Percentiles rank a stretch among this genome's conserved stretches.
These are phyloP conservation scores for Lophura nycthemera DNA, from an alignment of 2,113 vertebrate species.

Conservation along the genomic window DNA sequence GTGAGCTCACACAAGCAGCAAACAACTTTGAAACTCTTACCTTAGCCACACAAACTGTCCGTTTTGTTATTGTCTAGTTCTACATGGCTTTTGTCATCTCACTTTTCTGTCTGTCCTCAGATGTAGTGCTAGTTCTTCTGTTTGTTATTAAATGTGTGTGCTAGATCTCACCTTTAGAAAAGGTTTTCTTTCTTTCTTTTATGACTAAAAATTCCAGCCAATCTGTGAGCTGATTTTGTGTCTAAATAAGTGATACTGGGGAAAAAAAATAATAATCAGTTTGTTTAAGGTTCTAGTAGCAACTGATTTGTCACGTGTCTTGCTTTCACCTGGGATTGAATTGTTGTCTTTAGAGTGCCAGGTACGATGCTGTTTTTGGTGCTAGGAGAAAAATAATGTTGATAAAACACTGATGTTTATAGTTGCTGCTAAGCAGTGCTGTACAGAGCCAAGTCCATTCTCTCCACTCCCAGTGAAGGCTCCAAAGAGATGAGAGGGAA, in stretches of 20 bases:
- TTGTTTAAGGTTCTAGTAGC: not conserved
- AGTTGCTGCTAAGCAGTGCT: no score
- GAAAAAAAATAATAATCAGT: not conserved
- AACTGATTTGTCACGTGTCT: not conserved
- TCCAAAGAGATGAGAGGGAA: no score
- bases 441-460: no score
- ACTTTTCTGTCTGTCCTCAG: slow-evolving; percentile 30
- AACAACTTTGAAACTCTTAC: not conserved
- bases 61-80: not conserved
- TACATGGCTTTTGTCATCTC: slow-evolving; percentile 20
- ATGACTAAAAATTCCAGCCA: not conserved
- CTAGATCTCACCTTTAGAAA: not conserved
- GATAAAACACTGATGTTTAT: no score
- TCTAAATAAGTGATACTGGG: not conserved
- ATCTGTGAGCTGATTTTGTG: fast-evolving
- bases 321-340: no score
- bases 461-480: no score
- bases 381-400: no score
- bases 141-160: not conserved
- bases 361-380: no score
- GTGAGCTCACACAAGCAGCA: not conserved
- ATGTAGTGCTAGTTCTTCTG: slow-evolving; percentile 12
- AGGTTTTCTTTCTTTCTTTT: not conserved
- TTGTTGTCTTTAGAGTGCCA: no score
- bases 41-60: not conserved